Percentiles rank a stretch among this genome's conserved stretches.
Evolutionary conservation across 2,888 invertebrate genomes (phyloP).

Genomic region (Malacosoma neustria): DNA sequence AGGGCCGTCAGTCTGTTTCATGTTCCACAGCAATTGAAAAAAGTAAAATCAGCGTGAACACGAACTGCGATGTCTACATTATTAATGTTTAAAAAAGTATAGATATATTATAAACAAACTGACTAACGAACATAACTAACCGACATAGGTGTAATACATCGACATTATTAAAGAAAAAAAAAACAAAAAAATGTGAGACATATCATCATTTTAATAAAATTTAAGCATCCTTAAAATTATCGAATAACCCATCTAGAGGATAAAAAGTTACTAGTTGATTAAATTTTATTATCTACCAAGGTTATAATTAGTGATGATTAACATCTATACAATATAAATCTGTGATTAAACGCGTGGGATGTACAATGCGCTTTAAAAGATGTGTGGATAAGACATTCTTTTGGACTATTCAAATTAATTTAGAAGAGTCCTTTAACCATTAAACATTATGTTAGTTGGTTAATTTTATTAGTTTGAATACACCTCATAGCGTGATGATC

Average conservation of each 20-base stretch:
- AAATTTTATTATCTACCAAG: constrained; percentile 41
- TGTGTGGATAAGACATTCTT: not conserved
- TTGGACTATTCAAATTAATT: not conserved
- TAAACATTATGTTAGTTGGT: not conserved
- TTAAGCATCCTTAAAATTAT: constrained; percentile 22
- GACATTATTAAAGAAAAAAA: too few species aligned
- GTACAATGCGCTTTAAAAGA: not conserved
- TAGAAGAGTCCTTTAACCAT: not conserved
- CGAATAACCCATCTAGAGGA: constrained; percentile 33
- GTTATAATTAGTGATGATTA: constrained; percentile 39
- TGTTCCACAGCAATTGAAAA: too few species aligned
- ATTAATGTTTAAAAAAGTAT: too few species aligned
- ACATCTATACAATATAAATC: constrained; percentile 28
- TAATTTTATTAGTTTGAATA: not conserved
- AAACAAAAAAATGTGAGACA: too few species aligned
- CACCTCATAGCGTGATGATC: too few species aligned
- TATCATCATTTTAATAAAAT: constrained; percentile 13
- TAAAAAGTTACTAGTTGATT: constrained; percentile 35
- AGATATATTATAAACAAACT: too few species aligned
- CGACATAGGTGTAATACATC: too few species aligned
- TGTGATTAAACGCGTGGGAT: constrained; percentile 16
- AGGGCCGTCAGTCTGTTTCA: too few species aligned
- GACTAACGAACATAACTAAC: too few species aligned
- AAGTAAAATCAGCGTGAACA: too few species aligned
- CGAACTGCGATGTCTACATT: too few species aligned